These are phyloP conservation scores for Vidua chalybeata DNA, from an alignment of 2,113 vertebrate species.

Conservation along the genomic window DNA sequence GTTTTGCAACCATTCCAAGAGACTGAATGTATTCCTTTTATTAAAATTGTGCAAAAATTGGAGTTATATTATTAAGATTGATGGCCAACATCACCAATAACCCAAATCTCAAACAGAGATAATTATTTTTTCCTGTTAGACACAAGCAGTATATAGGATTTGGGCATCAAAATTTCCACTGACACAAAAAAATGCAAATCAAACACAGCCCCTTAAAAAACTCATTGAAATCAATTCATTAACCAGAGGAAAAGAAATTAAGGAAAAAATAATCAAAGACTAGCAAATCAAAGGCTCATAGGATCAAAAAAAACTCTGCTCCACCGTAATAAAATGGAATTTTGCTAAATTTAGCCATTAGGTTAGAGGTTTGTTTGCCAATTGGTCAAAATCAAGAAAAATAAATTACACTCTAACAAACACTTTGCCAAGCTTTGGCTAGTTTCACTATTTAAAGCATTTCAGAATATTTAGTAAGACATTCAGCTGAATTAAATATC, in stretches of 20 bases:
- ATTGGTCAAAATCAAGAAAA: not conserved
- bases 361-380: not conserved
- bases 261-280: not conserved
- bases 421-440: not conserved
- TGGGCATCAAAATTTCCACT: not conserved
- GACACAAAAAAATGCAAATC: not conserved
- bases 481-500: not conserved
- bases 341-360: not conserved
- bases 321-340: not conserved
- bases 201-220: not conserved
- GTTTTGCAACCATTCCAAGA: conserved; percentile 47
- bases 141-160: not conserved
- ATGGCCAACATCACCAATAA: conserved; percentile 29
- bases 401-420: not conserved
- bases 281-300: not conserved
- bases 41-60: conserved; percentile 31
- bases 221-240: not conserved
- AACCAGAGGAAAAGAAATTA: not conserved
- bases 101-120: not conserved
- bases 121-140: not conserved
- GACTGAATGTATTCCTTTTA: conserved; percentile 20
- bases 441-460: not conserved
- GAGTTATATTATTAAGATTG: conserved; percentile 49
- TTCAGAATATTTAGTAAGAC: not conserved
- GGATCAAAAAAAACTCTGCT: not conserved